These are phyloP conservation scores for Melolontha melolontha DNA, from an alignment of 2,888 invertebrate species.

Conservation along the genomic window DNA sequence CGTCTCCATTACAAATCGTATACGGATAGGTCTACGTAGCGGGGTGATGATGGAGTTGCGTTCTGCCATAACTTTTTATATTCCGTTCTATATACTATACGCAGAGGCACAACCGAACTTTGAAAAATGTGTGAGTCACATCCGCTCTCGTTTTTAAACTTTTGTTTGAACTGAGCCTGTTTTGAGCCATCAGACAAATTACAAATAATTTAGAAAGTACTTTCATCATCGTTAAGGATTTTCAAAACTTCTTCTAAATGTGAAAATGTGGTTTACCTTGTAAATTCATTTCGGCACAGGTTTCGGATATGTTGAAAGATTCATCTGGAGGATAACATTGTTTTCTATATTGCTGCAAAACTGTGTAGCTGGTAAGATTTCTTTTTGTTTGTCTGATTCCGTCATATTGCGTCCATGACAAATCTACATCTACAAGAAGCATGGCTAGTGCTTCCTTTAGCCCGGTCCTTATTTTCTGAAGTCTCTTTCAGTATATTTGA, in stretches of 20 bases:
- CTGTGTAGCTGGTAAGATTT: conserved; percentile 9
- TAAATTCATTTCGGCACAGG: conserved; percentile 9
- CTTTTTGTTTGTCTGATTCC: conserved; percentile 13
- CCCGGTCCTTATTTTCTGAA: neutral
- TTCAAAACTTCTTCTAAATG: conserved; percentile 24
- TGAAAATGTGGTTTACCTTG: conserved; percentile 7
- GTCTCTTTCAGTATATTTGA: conserved; percentile 22
- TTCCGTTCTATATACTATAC: conserved; percentile 1
- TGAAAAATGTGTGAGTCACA: conserved; percentile 14
- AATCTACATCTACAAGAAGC: conserved; percentile 22
- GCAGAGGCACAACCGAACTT: conserved; percentile 12
- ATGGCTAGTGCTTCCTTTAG: conserved; percentile 24
- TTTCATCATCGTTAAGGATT: conserved; percentile 14
- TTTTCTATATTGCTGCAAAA: conserved; percentile 21
- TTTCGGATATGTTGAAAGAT: conserved; percentile 26
- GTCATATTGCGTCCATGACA: conserved; percentile 14
- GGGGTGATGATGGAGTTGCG: conserved; percentile 14
- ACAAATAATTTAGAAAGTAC: conserved; percentile 13
- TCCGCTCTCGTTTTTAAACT: conserved; percentile 18
- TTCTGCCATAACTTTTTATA: conserved; percentile 18
- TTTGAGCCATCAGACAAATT: conserved; percentile 17
- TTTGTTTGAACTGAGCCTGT: conserved; percentile 15
- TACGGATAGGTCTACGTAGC: conserved; percentile 11
- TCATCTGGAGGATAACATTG: conserved; percentile 19
- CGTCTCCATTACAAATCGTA: conserved; percentile 22